Evolutionary conservation across 2,888 invertebrate genomes (phyloP), one percentile per base, ranked within the genome.

Genomic region (Amiota communis): DNA sequence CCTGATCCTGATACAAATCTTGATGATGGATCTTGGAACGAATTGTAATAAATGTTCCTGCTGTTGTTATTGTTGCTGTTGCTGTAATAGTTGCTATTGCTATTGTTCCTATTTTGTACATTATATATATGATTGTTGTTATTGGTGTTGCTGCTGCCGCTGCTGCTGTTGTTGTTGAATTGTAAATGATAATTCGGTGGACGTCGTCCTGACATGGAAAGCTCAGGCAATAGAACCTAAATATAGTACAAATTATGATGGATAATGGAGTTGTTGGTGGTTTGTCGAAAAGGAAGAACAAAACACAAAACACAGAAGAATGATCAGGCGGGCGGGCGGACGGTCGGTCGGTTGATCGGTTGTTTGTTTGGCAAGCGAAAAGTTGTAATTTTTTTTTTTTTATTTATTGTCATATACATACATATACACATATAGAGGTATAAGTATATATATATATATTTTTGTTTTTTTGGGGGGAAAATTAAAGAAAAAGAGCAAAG

Each of bases 191-290:
- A 83, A 73, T 81, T 83, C 71, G 85, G 81, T 74, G 79, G 77
- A 36, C 36, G 36, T 72, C 80, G 79, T 78, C 84, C 85, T 68
- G 79, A 79, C 72, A 78, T 76, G 74, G 82, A 77, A 72, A 79
- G 76, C 75, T 85, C 85, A 68, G 80, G 79, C 72, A 79, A 78
- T 78, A 83, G 78, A 77, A 85, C 78, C 85, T 85, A 81, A 77
- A 76, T 75, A 78, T 72, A n/a, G n/a, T n/a, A 59, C 48, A 49
- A 67, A 49, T n/a, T n/a, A 48, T 6, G 51, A 74, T 59, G 59
- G n/a, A 9, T 17, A 20, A 9, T n/a, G 59, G 36, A 20, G 47
- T 15, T 9, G 15, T 11, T 36, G 64, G n/a, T 3, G 13, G 17
- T 61, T 13, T 12, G 13, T 36, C 36, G 36, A 36, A 6, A 48